phyloP scores from a whole-genome alignment of 1,140 invertebrate genomes.

The Aphaenogaster ashmeadi region DNA sequence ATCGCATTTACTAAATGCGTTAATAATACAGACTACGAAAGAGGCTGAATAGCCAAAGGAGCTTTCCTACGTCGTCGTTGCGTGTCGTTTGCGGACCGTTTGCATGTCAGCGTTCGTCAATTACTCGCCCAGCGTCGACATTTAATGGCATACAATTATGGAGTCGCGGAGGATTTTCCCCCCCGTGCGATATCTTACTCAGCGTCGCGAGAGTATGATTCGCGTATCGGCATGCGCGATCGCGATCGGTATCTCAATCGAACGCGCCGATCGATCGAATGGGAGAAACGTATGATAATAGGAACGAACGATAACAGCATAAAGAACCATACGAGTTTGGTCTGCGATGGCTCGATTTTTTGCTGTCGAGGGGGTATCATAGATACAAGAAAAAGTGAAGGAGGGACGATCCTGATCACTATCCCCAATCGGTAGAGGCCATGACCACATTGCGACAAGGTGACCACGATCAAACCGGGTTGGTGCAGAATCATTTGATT shows the following conservation, averaged over 20 bases:
- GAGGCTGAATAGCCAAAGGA: background rate
- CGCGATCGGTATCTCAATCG: background rate
- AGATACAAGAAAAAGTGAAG: constrained; percentile 79
- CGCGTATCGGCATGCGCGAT: background rate
- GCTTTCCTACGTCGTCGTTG: background rate
- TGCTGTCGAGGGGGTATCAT: constrained; percentile 6
- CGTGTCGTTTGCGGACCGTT: background rate
- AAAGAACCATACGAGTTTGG: background rate
- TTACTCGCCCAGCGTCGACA: background rate
- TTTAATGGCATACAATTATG: constrained; percentile 44
- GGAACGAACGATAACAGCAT: background rate
- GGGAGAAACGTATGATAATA: background rate
- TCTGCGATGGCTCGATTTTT: background rate
- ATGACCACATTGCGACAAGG: constrained; percentile 83
- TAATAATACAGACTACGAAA: background rate
- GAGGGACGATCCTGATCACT: constrained; percentile 75
- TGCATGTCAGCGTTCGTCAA: constrained; percentile 19
- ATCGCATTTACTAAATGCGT: background rate
- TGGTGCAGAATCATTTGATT: constrained; percentile 50
- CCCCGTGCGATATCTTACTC: constrained; percentile 10
- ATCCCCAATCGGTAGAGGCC: constrained; percentile 75
- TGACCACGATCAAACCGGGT: constrained; percentile 70
- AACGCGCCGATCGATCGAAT: background rate
- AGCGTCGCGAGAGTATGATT: constrained; percentile 1
- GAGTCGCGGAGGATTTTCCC: background rate